These are phyloP conservation scores for Orientallactaga sibirica DNA, from an alignment of 2,797 vertebrate species.

Conservation along the genomic window DNA sequence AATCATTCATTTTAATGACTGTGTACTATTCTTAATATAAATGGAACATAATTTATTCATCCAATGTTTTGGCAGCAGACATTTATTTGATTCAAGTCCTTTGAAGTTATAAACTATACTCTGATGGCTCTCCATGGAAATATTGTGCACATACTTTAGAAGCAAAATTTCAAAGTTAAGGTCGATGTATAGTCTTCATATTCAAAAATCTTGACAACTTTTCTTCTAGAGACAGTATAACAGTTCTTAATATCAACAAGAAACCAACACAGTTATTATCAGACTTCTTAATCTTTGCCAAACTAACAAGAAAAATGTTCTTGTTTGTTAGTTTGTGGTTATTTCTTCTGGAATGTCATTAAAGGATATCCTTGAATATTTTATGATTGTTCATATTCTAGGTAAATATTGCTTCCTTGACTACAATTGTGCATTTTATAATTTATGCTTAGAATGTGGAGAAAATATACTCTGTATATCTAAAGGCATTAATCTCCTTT, in stretches of 20 bases:
- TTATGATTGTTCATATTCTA: not conserved
- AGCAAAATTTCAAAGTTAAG: not conserved
- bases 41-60: slow-evolving; percentile 9
- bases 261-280: not conserved
- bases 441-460: not conserved
- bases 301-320: not conserved
- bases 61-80: not conserved
- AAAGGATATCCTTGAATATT: not conserved
- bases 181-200: not conserved
- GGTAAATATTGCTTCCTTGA: not conserved
- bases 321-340: not conserved
- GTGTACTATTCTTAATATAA: not conserved
- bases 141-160: not conserved
- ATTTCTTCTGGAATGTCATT: not conserved
- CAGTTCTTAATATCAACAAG: not conserved
- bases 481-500: not conserved
- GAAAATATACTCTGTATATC: not conserved
- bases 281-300: slow-evolving; percentile 23
- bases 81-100: not conserved
- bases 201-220: not conserved
- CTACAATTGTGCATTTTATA: not conserved
- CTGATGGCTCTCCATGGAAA: not conserved
- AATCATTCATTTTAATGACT: not conserved
- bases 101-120: not conserved
- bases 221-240: not conserved